phyloP scores from a whole-genome alignment of 2,797 vertebrate genomes.

The Acanthopagrus latus region DNA sequence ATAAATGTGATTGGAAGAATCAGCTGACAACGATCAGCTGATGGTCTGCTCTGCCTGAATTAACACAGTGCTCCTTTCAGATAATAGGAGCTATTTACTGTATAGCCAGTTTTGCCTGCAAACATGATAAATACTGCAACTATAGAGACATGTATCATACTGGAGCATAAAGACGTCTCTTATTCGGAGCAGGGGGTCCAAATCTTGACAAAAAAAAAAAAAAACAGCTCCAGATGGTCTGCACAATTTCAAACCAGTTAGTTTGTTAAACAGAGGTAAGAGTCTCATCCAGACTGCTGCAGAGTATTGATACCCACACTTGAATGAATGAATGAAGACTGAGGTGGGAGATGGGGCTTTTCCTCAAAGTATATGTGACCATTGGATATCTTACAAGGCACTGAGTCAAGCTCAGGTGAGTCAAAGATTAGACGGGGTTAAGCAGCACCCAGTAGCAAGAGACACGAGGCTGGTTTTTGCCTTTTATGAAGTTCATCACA shows the following conservation, averaged over 20 bases:
- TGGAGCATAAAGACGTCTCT: neutral
- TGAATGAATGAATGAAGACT: neutral
- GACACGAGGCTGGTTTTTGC: neutral
- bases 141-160: neutral
- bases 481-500: slow-evolving; percentile 28
- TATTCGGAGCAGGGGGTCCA: neutral
- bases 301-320: neutral
- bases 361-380: neutral
- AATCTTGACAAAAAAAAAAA: neutral
- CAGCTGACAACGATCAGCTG: slow-evolving; percentile 17
- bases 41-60: neutral
- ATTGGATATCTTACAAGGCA: neutral
- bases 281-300: neutral
- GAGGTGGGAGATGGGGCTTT: neutral
- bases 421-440: neutral
- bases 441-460: neutral
- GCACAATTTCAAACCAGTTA: neutral
- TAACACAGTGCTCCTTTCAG: neutral
- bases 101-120: neutral
- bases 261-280: no score
- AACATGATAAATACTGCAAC: neutral
- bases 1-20: neutral
- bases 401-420: neutral
- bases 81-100: neutral
- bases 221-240: neutral